Evolutionary conservation across 1,140 invertebrate species (phyloP).

Genomic region (Trichomalopsis sarcophagae): DNA sequence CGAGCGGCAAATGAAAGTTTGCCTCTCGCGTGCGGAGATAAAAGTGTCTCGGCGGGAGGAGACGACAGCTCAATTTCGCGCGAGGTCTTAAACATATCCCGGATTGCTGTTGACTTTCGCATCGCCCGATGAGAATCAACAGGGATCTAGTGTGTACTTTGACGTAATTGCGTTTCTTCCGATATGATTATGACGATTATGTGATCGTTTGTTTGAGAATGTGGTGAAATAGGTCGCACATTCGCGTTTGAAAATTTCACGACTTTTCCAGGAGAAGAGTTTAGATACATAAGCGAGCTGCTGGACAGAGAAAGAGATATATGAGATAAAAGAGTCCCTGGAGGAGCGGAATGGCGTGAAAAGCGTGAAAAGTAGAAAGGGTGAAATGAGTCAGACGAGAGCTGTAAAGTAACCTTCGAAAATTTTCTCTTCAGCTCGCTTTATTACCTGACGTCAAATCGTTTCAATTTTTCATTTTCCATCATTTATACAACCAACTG

Average conservation of each 20-base stretch:
- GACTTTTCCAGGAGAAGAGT: conserved; percentile 21
- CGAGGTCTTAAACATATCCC: background rate
- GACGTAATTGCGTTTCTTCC: too few relatives aligned
- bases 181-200: too few relatives aligned
- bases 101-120: conserved; percentile 17
- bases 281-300: conserved; percentile 24
- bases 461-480: too few relatives aligned
- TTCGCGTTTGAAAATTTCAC: conserved; percentile 42
- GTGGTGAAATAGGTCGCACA: background rate
- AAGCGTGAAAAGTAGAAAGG: conserved; percentile 39
- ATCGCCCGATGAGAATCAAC: background rate
- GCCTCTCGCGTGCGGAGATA: conserved; percentile 5
- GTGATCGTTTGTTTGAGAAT: too few relatives aligned
- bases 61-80: conserved; percentile 41
- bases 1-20: conserved; percentile 22
- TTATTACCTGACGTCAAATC: conserved; percentile 14
- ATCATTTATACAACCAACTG: background rate
- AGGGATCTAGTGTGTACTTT: background rate
- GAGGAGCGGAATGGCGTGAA: conserved; percentile 33
- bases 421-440: conserved; percentile 30
- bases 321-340: conserved; percentile 35
- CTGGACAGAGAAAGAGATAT: background rate
- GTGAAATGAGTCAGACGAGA: conserved; percentile 30
- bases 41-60: conserved; percentile 1
- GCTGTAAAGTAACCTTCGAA: conserved; percentile 32